Percentiles rank a stretch among this genome's conserved stretches.
Evolutionary conservation across 92 coral and sea anemone genomes (phyloP).

Genomic region (Epizoanthus fatuus): DNA sequence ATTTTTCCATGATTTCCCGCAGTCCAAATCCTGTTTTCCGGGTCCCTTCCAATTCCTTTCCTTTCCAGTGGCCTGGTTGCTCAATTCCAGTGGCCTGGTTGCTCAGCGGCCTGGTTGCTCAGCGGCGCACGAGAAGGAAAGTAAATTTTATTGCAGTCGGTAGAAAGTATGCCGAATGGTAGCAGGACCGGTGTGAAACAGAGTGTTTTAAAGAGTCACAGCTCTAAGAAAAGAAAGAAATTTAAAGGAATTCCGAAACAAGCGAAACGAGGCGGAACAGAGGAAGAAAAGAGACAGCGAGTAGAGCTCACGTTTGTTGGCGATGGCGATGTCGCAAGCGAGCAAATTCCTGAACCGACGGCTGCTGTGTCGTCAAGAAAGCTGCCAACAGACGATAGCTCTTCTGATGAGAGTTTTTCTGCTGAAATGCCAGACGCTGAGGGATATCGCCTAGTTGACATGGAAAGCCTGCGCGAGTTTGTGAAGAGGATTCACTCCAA

Average conservation of each 20-base stretch:
- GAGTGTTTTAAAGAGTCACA: constrained; percentile 27
- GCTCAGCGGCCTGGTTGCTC: neutral
- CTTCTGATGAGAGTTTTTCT: constrained; percentile 25
- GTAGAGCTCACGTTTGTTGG: constrained; percentile 13
- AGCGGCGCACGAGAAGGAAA: constrained; percentile 21
- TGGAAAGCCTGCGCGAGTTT: constrained; percentile 46
- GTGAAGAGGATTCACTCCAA: constrained; percentile 33
- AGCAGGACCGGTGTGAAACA: constrained; percentile 13
- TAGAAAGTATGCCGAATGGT: constrained; percentile 19
- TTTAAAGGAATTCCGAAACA: constrained; percentile 35
- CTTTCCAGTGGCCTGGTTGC: neutral
- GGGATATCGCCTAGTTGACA: constrained; percentile 40
- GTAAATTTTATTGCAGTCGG: neutral
- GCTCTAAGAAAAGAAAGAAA: constrained; percentile 7
- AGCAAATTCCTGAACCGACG: constrained; percentile 31
- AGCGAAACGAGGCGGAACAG: neutral
- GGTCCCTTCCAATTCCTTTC: constrained; percentile 12
- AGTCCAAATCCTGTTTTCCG: constrained; percentile 18
- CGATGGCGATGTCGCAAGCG: constrained; percentile 23
- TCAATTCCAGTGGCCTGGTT: constrained; percentile 9
- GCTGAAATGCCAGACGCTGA: constrained; percentile 53
- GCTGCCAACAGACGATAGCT: constrained; percentile 23
- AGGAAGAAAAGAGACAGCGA: constrained; percentile 34
- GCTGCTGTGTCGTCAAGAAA: constrained; percentile 29
- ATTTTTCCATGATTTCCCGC: constrained; percentile 5